Percentiles rank a stretch among this genome's conserved stretches.
These are phyloP conservation scores for Lethenteron reissneri DNA, from an alignment of 2,113 vertebrate genomes.

Conservation along the genomic window DNA sequence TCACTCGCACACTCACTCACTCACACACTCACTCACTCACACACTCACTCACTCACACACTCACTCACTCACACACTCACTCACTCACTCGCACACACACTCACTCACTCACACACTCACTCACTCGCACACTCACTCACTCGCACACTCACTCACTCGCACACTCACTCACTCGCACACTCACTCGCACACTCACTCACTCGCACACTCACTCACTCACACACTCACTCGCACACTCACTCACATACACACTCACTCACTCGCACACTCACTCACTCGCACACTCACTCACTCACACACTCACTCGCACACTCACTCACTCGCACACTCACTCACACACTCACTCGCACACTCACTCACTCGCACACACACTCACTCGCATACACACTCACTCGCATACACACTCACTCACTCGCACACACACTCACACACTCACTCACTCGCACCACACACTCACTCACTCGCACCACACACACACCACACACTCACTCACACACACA, in stretches of 20 bases:
- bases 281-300: not conserved
- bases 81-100: too few species aligned
- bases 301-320: not conserved
- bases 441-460: too few species aligned
- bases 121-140: not conserved
- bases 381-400: too few species aligned
- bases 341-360: too few species aligned
- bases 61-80: not conserved
- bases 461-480: too few species aligned
- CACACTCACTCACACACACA: too few species aligned
- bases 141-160: not conserved
- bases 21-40: not conserved
- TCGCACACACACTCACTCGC: too few species aligned
- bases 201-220: not conserved
- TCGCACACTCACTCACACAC: not conserved
- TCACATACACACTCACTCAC: not conserved
- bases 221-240: not conserved
- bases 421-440: too few species aligned
- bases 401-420: too few species aligned
- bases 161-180: not conserved
- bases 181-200: not conserved
- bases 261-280: slow-evolving; percentile 1
- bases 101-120: too few species aligned
- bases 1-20: not conserved
- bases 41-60: not conserved